Conservation (phyloP, 2,113 vertebrate genomes). For the Gasterosteus nipponicus region DNA sequence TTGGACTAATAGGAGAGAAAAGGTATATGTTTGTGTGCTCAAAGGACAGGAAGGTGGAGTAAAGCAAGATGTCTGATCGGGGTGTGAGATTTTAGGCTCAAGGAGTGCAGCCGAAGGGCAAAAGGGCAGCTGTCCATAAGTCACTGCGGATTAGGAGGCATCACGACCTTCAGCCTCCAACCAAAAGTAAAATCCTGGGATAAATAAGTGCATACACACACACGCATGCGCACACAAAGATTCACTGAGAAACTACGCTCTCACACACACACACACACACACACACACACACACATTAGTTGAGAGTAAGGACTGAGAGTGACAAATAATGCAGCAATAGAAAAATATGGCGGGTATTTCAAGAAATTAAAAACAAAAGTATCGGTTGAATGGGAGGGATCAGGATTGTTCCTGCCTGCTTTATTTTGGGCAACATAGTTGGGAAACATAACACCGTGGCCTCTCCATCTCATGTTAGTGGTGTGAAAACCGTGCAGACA, state of each 20-base stretch:
- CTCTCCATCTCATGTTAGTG: not conserved
- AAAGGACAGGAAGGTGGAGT: not conserved
- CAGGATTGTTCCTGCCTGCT: not conserved
- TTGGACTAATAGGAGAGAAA: not conserved
- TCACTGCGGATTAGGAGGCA: slow-evolving; percentile 69
- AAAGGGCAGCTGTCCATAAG: slow-evolving; percentile 54
- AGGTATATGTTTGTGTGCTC: slow-evolving; percentile 9
- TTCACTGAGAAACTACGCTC: slow-evolving; percentile 11
- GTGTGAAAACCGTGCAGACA: not conserved
- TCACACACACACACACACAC: slow-evolving; percentile 20
- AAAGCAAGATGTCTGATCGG: slow-evolving; percentile 9
- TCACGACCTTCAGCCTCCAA: slow-evolving; percentile 54
- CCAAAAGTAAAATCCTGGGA: slow-evolving; percentile 45
- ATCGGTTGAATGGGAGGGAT: slow-evolving; percentile 9
- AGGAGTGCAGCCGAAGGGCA: slow-evolving; percentile 56
- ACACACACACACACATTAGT: slow-evolving; percentile 45
- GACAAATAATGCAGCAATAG: slow-evolving; percentile 43
- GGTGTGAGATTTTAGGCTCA: slow-evolving; percentile 40
- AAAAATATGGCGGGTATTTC: slow-evolving; percentile 17
- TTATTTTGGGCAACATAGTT: not conserved
- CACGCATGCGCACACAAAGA: slow-evolving; percentile 26
- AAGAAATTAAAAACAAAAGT: slow-evolving; percentile 24
- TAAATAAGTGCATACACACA: slow-evolving; percentile 40
- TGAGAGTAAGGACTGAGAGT: slow-evolving; percentile 52
- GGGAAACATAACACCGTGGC: not conserved